A percentile compares a stretch with the other conserved stretches of the same genome.
Evolutionary conservation across 1,140 invertebrate species (phyloP).

Genomic region (Penaeus chinensis): DNA sequence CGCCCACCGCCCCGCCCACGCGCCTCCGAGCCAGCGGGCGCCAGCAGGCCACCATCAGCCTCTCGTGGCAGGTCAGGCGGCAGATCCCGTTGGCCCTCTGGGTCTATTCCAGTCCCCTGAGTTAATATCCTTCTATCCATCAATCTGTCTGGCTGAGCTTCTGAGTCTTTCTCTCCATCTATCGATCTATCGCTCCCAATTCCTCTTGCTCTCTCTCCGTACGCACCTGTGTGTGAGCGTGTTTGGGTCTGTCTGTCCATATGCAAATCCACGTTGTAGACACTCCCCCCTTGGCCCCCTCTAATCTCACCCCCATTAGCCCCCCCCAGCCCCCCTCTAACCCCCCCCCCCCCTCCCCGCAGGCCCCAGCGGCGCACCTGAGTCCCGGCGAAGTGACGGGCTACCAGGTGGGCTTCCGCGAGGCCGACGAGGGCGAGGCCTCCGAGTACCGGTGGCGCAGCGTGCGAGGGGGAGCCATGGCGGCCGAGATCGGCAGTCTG

Average conservation of each 20-base stretch:
- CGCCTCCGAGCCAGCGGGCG: constrained; percentile 67
- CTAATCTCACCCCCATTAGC: background rate
- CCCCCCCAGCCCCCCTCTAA: background rate
- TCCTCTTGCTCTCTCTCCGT: background rate
- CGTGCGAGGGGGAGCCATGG: constrained; percentile 37
- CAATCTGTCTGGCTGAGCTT: too few relatives aligned
- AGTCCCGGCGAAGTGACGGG: constrained; percentile 69
- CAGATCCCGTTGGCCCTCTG: too few relatives aligned
- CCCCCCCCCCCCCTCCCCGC: background rate
- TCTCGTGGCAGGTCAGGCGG: constrained; percentile 68
- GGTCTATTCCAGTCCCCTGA: too few relatives aligned
- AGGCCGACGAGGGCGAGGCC: constrained; percentile 64
- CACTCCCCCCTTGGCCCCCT: background rate
- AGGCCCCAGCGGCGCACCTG: constrained; percentile 50
- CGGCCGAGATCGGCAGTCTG: constrained; percentile 57
- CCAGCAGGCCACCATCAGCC: constrained; percentile 67
- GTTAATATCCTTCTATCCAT: too few relatives aligned
- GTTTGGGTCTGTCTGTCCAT: background rate
- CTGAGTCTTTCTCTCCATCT: background rate
- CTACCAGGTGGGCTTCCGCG: constrained; percentile 65
- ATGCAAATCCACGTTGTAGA: background rate
- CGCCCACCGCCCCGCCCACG: constrained; percentile 68
- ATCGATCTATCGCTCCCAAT: background rate
- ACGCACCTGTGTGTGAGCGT: background rate
- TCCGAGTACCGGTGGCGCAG: constrained; percentile 66